Conservation (phyloP, 2,113 vertebrate species). For the Heterochromis multidens region DNA sequence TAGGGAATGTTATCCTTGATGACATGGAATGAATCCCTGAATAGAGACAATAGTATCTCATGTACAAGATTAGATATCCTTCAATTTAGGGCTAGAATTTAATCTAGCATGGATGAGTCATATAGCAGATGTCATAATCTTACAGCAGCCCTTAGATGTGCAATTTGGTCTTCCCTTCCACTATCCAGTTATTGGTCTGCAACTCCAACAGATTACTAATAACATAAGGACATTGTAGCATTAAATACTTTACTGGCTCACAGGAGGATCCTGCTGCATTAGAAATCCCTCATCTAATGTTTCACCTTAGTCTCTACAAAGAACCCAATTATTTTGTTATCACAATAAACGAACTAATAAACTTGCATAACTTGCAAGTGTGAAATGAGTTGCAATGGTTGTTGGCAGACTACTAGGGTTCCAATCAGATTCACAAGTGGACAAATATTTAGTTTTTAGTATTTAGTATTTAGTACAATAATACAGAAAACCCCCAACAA, state of each 20-base stretch:
- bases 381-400: not conserved
- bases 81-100: not conserved
- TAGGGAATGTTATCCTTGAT: not conserved
- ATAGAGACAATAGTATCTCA: not conserved
- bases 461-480: no score
- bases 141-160: not conserved
- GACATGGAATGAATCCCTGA: not conserved
- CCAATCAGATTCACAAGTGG: not conserved
- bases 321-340: not conserved
- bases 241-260: no score
- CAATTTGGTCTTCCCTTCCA: not conserved
- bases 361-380: not conserved
- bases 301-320: not conserved
- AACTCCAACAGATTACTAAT: no score
- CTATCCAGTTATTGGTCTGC: not conserved
- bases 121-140: not conserved
- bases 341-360: not conserved
- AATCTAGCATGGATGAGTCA: not conserved
- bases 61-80: not conserved
- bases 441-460: not conserved
- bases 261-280: not conserved
- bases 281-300: not conserved
- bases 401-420: fast-evolving
- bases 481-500: no score
- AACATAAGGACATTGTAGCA: no score